Evolutionary conservation across 2,113 vertebrate genomes (phyloP).

Genomic region (Esox niger): DNA sequence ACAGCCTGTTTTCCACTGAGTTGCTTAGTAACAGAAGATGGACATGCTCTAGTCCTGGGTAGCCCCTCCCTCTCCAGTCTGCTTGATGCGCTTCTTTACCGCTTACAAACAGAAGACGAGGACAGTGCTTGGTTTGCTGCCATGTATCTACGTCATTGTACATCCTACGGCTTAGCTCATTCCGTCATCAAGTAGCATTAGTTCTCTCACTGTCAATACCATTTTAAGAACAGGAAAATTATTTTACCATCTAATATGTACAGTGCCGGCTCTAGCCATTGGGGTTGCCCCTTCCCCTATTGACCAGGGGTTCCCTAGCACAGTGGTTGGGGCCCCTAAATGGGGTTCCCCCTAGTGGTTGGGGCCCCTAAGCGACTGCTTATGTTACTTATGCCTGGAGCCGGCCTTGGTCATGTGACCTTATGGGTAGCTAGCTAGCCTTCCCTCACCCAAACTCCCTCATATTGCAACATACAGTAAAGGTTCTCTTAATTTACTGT

Average conservation of each 20-base stretch:
- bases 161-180: background rate
- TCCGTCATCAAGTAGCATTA: background rate
- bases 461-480: too few relatives aligned
- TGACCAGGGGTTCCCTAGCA: too few relatives aligned
- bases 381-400: too few relatives aligned
- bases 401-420: too few relatives aligned
- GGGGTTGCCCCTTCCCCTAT: too few relatives aligned
- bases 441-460: background rate
- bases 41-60: conserved; percentile 46
- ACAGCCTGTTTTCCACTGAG: conserved; percentile 61
- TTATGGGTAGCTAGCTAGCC: background rate
- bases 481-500: conserved; percentile 30
- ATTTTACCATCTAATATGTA: too few relatives aligned
- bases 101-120: conserved; percentile 44
- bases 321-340: too few relatives aligned
- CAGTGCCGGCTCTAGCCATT: too few relatives aligned
- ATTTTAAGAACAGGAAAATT: too few relatives aligned
- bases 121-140: conserved; percentile 62
- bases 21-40: conserved; percentile 51
- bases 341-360: too few relatives aligned
- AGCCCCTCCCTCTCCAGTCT: conserved; percentile 34
- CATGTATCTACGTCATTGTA: conserved; percentile 35
- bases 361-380: too few relatives aligned
- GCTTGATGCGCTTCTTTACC: conserved; percentile 41
- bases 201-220: background rate